These are phyloP conservation scores for Norana najaformis DNA, from an alignment of 2,888 invertebrate species.

Conservation along the genomic window DNA sequence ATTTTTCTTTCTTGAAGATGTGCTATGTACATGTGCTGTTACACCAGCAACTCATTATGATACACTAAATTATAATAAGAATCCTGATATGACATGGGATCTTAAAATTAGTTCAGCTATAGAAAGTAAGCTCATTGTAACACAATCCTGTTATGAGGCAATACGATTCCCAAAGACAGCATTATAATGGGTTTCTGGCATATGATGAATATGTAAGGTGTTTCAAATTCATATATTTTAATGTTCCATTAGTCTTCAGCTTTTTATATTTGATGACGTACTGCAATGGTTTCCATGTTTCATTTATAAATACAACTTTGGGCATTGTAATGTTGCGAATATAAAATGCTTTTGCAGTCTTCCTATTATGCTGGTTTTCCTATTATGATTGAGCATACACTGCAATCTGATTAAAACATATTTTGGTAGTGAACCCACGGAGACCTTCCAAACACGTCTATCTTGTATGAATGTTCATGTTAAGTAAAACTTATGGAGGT, in stretches of 20 bases:
- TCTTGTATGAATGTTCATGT: not conserved
- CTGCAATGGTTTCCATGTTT: not conserved
- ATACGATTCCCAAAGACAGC: not conserved
- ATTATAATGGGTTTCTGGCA: not conserved
- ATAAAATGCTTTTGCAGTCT: not conserved
- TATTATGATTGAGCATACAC: not conserved
- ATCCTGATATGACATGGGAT: not conserved
- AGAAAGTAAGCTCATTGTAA: not conserved
- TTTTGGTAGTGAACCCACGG: no score
- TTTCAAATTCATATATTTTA: not conserved
- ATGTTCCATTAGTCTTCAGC: not conserved
- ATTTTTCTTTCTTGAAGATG: not conserved
- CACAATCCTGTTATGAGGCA: not conserved
- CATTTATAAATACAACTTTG: not conserved
- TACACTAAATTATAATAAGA: not conserved
- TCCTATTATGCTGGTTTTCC: not conserved
- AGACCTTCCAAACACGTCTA: not conserved
- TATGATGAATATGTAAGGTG: not conserved
- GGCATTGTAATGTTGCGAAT: not conserved
- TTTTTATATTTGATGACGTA: not conserved
- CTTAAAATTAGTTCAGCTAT: not conserved
- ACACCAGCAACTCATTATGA: not conserved
- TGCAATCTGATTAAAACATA: not conserved
- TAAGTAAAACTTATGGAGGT: not conserved
- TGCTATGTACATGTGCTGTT: not conserved